Percentiles rank a stretch among this genome's conserved stretches.
These are phyloP conservation scores for Leptopilina syphax DNA, from an alignment of 2,888 invertebrate genomes.

Conservation along the genomic window DNA sequence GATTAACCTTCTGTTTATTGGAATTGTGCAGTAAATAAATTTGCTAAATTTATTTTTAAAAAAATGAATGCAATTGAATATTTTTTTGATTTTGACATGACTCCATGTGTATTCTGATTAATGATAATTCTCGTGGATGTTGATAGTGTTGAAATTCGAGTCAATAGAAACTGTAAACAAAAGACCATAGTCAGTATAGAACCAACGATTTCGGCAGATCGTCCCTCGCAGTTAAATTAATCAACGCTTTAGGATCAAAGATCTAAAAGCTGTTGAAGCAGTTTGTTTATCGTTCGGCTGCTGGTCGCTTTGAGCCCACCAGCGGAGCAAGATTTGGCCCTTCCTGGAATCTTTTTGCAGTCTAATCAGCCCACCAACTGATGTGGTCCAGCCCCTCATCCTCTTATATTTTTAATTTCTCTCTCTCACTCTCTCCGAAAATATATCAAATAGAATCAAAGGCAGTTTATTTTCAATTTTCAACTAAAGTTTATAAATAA, in stretches of 20 bases:
- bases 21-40: too few relatives aligned
- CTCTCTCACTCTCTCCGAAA: background rate
- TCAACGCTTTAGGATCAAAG: slow-evolving; percentile 74
- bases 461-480: background rate
- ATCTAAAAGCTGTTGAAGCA: slow-evolving; percentile 62
- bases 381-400: slow-evolving; percentile 62
- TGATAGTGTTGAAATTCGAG: slow-evolving; percentile 22
- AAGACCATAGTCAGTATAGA: slow-evolving; percentile 6
- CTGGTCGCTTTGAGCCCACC: slow-evolving; percentile 53
- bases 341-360: slow-evolving; percentile 66
- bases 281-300: slow-evolving; percentile 72
- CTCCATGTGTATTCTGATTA: background rate
- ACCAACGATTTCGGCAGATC: slow-evolving; percentile 53
- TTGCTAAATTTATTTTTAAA: too few relatives aligned
- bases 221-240: slow-evolving; percentile 71
- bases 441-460: background rate
- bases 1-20: too few relatives aligned
- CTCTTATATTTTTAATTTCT: slow-evolving; percentile 37
- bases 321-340: slow-evolving; percentile 56
- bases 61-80: too few relatives aligned
- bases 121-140: background rate
- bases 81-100: too few relatives aligned
- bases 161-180: too few relatives aligned
- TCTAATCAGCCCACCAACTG: slow-evolving; percentile 66
- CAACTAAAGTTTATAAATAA: too few relatives aligned